phyloP scores from a whole-genome alignment of 2,888 invertebrate species.

The Nemoura dubitans region DNA sequence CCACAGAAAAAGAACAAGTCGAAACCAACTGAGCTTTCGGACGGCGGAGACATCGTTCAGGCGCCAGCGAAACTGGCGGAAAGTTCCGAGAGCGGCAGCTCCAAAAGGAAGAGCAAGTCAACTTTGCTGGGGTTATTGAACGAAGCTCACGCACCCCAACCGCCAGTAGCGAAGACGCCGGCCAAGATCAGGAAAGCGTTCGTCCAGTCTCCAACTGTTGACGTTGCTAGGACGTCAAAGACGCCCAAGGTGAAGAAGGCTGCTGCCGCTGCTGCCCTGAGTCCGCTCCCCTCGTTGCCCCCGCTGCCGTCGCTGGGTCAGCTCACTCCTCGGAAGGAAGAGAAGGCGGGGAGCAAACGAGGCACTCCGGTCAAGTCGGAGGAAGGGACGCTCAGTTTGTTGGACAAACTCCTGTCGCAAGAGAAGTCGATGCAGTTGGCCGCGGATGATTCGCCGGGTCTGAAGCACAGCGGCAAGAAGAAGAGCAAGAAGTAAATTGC shows the following conservation, averaged over 20 bases:
- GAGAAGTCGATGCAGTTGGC: background rate
- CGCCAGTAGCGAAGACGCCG: background rate
- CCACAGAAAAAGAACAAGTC: no score
- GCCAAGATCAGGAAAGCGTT: background rate
- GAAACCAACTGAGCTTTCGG: no score
- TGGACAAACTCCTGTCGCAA: background rate
- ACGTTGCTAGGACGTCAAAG: background rate
- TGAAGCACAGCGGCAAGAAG: background rate
- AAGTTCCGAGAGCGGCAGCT: background rate
- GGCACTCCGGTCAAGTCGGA: background rate
- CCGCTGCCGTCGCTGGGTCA: no score
- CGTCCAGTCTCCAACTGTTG: background rate
- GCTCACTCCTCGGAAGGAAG: background rate
- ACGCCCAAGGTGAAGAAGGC: background rate
- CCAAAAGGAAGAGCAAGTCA: background rate
- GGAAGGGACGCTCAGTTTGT: no score
- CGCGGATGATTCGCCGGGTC: background rate
- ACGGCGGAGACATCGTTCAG: no score
- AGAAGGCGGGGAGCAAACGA: background rate
- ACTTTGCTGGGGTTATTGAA: background rate
- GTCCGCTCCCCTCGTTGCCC: no score
- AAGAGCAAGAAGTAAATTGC: background rate
- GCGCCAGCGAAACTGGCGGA: no score
- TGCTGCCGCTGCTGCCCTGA: background rate
- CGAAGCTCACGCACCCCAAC: background rate